These are phyloP conservation scores for Paradoxurus hermaphroditus DNA, from an alignment of 2,113 vertebrate genomes.

Conservation along the genomic window DNA sequence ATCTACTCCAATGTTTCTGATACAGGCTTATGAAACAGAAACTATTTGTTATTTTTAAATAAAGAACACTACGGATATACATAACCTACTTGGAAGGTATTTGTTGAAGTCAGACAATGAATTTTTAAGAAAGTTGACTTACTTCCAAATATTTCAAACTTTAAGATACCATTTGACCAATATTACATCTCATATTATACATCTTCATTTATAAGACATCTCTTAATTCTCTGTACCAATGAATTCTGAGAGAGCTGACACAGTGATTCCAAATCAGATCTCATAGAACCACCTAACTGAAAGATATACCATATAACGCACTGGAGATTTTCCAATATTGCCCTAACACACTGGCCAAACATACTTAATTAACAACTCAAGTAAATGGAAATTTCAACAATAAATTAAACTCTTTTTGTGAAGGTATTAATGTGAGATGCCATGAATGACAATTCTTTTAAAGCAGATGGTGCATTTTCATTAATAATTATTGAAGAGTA, in stretches of 20 bases:
- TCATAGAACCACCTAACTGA: constrained; percentile 28
- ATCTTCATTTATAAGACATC: not conserved
- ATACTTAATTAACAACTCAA: constrained; percentile 60
- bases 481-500: constrained; percentile 20
- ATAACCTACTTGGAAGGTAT: not conserved
- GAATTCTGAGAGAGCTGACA: not conserved
- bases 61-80: not conserved
- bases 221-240: not conserved
- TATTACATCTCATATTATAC: not conserved
- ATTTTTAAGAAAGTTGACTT: not conserved
- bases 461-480: constrained; percentile 58
- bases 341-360: not conserved
- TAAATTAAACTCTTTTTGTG: constrained; percentile 32
- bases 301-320: constrained; percentile 43
- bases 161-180: not conserved
- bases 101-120: not conserved
- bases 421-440: constrained; percentile 33
- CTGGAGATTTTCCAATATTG: constrained; percentile 52
- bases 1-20: not conserved
- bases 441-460: constrained; percentile 41
- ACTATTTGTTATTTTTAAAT: not conserved
- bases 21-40: constrained; percentile 3
- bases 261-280: constrained; percentile 9
- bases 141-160: not conserved
- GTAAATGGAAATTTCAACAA: constrained; percentile 62